Percentiles rank a stretch among this genome's conserved stretches.
phyloP scores from a whole-genome alignment of 1,140 invertebrate genomes.

The Pteromalus puparum region DNA sequence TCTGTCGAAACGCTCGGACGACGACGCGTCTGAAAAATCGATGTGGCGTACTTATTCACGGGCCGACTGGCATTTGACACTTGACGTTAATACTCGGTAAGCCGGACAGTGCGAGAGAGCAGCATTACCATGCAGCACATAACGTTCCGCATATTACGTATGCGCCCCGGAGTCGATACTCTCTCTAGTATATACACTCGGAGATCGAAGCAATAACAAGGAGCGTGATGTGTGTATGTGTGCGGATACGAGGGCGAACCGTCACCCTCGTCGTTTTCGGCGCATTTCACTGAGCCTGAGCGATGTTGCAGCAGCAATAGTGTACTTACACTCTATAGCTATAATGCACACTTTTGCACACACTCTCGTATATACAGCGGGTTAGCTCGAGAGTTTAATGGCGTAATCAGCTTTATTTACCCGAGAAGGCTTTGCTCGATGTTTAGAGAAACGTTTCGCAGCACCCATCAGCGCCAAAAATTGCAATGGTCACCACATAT shows the following conservation, averaged over 20 bases:
- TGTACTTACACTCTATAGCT: not conserved
- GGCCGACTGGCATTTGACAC: slow-evolving; percentile 50
- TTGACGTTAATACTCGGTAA: slow-evolving; percentile 68
- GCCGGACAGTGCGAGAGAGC: slow-evolving; percentile 59
- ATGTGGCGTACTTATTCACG: slow-evolving; percentile 42
- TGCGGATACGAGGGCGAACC: slow-evolving; percentile 46
- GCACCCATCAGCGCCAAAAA: not conserved
- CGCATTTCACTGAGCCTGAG: slow-evolving; percentile 65
- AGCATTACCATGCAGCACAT: slow-evolving; percentile 51
- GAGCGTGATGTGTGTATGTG: not conserved
- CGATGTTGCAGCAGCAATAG: slow-evolving; percentile 51
- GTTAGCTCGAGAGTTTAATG: slow-evolving; percentile 20
- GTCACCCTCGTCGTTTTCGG: slow-evolving; percentile 68
- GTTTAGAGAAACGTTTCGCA: no score
- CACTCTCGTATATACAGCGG: no score
- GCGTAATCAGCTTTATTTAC: slow-evolving; percentile 39
- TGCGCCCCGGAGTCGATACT: slow-evolving; percentile 60
- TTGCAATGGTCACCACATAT: slow-evolving; percentile 37
- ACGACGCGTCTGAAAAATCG: slow-evolving; percentile 25
- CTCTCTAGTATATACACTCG: not conserved
- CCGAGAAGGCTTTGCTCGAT: not conserved
- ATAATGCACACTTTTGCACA: not conserved
- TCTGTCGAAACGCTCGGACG: slow-evolving; percentile 34
- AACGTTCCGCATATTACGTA: slow-evolving; percentile 61
- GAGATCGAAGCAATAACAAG: not conserved